Evolutionary conservation across 2,113 vertebrate genomes (phyloP).

Genomic region (Tetraodon nigroviridis): DNA sequence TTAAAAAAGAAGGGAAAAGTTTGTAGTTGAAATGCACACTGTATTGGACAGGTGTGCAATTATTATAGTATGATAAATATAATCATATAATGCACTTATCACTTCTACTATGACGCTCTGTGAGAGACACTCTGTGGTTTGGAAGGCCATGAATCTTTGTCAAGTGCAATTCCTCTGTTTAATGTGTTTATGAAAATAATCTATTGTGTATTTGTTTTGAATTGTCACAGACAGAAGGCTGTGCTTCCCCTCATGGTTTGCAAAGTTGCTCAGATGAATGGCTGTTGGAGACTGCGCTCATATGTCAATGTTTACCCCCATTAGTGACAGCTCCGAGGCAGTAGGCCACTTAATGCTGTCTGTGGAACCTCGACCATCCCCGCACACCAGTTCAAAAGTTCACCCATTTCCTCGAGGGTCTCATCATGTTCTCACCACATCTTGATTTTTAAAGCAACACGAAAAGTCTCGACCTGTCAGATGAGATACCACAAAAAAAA

Average conservation of each 20-base stretch:
- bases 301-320: slow-evolving; percentile 74
- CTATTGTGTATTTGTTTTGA: slow-evolving; percentile 58
- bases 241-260: slow-evolving; percentile 64
- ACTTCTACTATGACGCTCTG: slow-evolving; percentile 33
- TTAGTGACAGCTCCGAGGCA: slow-evolving; percentile 71
- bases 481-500: slow-evolving; percentile 79
- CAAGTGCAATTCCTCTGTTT: slow-evolving; percentile 49
- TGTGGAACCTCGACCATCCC: slow-evolving; percentile 57
- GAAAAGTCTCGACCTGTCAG: slow-evolving; percentile 70
- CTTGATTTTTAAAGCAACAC: slow-evolving; percentile 69
- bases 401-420: slow-evolving; percentile 74
- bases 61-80: slow-evolving; percentile 51
- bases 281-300: slow-evolving; percentile 56
- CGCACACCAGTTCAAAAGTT: slow-evolving; percentile 72
- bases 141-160: slow-evolving; percentile 53
- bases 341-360: slow-evolving; percentile 67
- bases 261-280: slow-evolving; percentile 65
- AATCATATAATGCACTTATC: slow-evolving; percentile 47
- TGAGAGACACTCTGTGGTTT: slow-evolving; percentile 34
- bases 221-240: slow-evolving; percentile 50
- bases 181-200: slow-evolving; percentile 64
- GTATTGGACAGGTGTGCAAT: slow-evolving; percentile 60
- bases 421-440: slow-evolving; percentile 71
- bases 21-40: slow-evolving; percentile 51
- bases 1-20: slow-evolving; percentile 47